Base-by-base conservation (phyloP, 2,888 invertebrate species). In the Dryocosmus kuriphilus region DNA sequence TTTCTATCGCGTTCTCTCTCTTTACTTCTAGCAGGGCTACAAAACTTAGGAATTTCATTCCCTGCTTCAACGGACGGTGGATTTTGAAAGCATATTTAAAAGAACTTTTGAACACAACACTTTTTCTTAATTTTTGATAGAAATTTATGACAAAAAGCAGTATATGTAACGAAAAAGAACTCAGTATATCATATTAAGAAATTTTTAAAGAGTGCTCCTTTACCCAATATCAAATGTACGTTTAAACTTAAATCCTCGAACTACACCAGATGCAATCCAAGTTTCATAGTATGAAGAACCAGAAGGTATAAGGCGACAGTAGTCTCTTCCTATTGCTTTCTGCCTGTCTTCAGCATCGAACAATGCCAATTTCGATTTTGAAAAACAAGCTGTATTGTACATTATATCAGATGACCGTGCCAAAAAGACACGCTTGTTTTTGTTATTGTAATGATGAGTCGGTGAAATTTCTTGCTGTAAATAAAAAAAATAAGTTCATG, bases 331-430 rank as follows among this genome's bases (percentile, higher is more conserved):
- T 16, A 73, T 19, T 2, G 83, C 75, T 63, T 74, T 77, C 27
- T 77, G 32, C 14, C 78, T 73, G 74, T 83, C 83, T 61, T 81
- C 82, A 4, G 81, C 75, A 27, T 81, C 80, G n/a, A 83, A 83
- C 5, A 46, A 57, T 6, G 83, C 80, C 3, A 77, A 74, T 7
- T 79, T 77, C 46, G 30, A 55, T 24, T 76, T 27, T 6, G 75
- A 32, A 24, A 67, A 76, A n/a, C 82, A 82, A 1, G 75, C 78
- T 46, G 76, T 76, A 6, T n/a, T 9, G 38, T 76, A 80, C 14
- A 82, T 30, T 1, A 74, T 51, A 8, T 32, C 38, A 2, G 73
- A 61, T 0, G 67, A 61, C n/a, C 67, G 19, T 1, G 24, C 76
- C 60, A 35, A 80, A 30, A 35, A 57, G 0, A 82, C 67, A 0